Base-by-base conservation (phyloP, 2,888 invertebrate species). In the Hyles lineata region DNA sequence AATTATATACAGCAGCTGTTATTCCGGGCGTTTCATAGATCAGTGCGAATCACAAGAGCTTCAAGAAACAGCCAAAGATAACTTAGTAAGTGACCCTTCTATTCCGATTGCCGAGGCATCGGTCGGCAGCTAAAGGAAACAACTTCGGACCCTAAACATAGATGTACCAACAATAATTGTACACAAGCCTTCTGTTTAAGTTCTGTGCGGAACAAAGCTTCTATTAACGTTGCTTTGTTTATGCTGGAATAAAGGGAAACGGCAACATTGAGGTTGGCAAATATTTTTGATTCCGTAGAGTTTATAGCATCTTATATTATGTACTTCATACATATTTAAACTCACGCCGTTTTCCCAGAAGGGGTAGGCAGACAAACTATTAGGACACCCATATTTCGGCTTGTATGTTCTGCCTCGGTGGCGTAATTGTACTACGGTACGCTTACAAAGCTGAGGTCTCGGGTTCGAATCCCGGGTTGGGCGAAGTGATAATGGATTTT, bases 41-140 rank as follows among this genome's bases (percentile, higher is more conserved):
- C 11, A 82, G 85, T 85, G 83, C 80, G 81, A 78, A 23, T 1
- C 55, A 35, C 62, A 67, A 67, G 21, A 23, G n/a, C 35, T 6
- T 17, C 35, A 70, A 70, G 73, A 73, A 73, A 70, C 73, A 55
- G 70, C 61, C 61, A 21, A 55, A 59, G 61, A 72, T 72, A 75
- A 78, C 78, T 77, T 76, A 76, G 75, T 80, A 82, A 82, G 82
- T 81, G 81, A 77, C 77, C 83, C 83, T 84, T 85, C 86, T 85
- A 86, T 85, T 86, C 83, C 78, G 74, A 79, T 76, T 72, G 77
- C 63, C 73, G 79, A 79, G 63, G 58, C 72, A 72, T 67, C 63
- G 63, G 72, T 35, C 63, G 63, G 63, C 67, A 23, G 72, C 62
- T 71, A 32, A 58, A 67, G 29, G 55, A 67, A 72, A 72, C 72